phyloP scores from a whole-genome alignment of 2,888 invertebrate species.

The Chloroclystis v-ata region DNA sequence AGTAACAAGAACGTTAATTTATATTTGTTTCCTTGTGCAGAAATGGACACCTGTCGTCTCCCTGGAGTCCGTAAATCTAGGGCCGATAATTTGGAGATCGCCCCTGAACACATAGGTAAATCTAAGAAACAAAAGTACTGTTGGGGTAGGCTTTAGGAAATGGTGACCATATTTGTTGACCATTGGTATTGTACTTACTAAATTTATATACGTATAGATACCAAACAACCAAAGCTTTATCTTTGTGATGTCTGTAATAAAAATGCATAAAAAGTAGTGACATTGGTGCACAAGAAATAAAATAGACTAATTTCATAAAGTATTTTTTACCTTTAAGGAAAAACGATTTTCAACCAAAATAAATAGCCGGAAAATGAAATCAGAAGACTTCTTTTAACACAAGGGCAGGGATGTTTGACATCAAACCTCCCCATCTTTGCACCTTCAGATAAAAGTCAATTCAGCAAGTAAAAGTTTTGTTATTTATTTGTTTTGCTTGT shows the following conservation, averaged over 20 bases:
- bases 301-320: too few relatives aligned
- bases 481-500: conserved; percentile 61
- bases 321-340: too few relatives aligned
- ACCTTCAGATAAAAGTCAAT: conserved; percentile 33
- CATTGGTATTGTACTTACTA: neutral
- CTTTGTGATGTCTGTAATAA: too few relatives aligned
- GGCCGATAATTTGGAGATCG: conserved; percentile 60
- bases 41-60: conserved; percentile 41
- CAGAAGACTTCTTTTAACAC: too few relatives aligned
- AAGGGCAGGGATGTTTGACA: too few relatives aligned
- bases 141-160: neutral
- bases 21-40: conserved; percentile 34
- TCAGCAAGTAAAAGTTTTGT: conserved; percentile 41
- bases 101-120: conserved; percentile 35
- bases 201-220: too few relatives aligned
- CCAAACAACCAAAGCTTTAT: too few relatives aligned
- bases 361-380: too few relatives aligned
- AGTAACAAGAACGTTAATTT: conserved; percentile 25
- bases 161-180: neutral
- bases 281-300: too few relatives aligned
- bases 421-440: conserved; percentile 27
- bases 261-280: too few relatives aligned
- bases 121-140: conserved; percentile 23
- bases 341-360: too few relatives aligned
- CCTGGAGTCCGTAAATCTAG: conserved; percentile 48